These are phyloP conservation scores for Ametastegia equiseti DNA, from an alignment of 2,888 invertebrate genomes.

Conservation along the genomic window DNA sequence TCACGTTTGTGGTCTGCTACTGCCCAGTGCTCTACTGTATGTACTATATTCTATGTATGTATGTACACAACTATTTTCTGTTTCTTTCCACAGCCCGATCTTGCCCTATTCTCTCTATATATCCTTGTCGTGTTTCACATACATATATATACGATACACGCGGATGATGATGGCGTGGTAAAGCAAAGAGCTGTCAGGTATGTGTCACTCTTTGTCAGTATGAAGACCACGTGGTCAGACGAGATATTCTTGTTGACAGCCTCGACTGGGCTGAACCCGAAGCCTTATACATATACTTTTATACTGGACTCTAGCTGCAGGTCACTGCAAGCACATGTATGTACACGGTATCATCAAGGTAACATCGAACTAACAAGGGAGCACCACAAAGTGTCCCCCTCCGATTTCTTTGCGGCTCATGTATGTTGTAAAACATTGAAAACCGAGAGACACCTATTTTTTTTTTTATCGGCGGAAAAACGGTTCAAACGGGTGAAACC, in stretches of 20 bases:
- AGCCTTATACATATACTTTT: not conserved
- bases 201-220: conserved; percentile 33
- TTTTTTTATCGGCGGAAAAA: too few relatives aligned
- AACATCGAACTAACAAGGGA: too few relatives aligned
- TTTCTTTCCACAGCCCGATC: not conserved
- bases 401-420: too few relatives aligned
- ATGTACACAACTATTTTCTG: not conserved
- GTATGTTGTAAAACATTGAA: too few relatives aligned
- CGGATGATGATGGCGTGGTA: not conserved
- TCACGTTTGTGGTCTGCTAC: conserved; percentile 25
- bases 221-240: conserved; percentile 17
- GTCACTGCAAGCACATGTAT: not conserved
- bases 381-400: too few relatives aligned
- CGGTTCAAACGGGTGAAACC: too few relatives aligned
- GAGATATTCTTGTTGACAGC: conserved; percentile 8
- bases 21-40: not conserved
- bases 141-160: not conserved
- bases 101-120: not conserved
- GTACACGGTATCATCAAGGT: too few relatives aligned
- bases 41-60: not conserved
- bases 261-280: not conserved
- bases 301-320: not conserved
- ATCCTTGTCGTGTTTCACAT: not conserved
- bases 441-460: too few relatives aligned
- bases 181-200: conserved; percentile 26